Base-by-base conservation (phyloP, 1,140 invertebrate genomes). In the Zaprionus ornatus region DNA sequence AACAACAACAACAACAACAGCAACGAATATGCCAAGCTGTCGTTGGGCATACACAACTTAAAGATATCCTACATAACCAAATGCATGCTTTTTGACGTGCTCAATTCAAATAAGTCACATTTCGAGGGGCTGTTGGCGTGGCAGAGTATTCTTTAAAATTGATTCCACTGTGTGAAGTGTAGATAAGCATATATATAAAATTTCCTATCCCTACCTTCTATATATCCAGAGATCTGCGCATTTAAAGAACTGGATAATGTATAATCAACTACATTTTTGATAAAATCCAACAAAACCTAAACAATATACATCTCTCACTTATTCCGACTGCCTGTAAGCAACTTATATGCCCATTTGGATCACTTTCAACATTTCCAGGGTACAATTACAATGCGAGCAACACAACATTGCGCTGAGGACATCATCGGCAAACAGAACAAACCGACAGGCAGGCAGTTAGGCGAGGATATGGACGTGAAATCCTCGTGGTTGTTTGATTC, bases 401-500 rank as follows among this genome's bases (percentile, higher is more conserved):
- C 59, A 74, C 52, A 61, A 74, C 72, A 74, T 74, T 70, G 73
- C 52, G 68, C 66, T 55, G 71, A 79, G 83, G 82, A 71, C 74
- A 78, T 82, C 82, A 86, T 81, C 74, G 54, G 82, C 70, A 79
- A 82, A 75, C 79, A 82, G 57, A 78, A 54, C 21, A 55, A 60
- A 61, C 35, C 56, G 50, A 48, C 59, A 55, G 56, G 19, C 40
- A 35, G 60, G 19, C 40, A 35, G 60, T n/a, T 40, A 37, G 23
- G 37, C 19, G 52, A 55, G 23, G 52, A 74, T 74, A 48, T 61
- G 71, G 45, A 61, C 78, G 82, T 73, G 79, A 77, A 74, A 82
- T 87, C 68, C 82, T 75, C 80, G 83, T 86, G 82, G 79, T 82
- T 87, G 83, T 87, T 87, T 86, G 82, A 86, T 88, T 87, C 77